These are phyloP conservation scores for Diploptera punctata DNA, from an alignment of 2,888 invertebrate genomes.

Conservation along the genomic window DNA sequence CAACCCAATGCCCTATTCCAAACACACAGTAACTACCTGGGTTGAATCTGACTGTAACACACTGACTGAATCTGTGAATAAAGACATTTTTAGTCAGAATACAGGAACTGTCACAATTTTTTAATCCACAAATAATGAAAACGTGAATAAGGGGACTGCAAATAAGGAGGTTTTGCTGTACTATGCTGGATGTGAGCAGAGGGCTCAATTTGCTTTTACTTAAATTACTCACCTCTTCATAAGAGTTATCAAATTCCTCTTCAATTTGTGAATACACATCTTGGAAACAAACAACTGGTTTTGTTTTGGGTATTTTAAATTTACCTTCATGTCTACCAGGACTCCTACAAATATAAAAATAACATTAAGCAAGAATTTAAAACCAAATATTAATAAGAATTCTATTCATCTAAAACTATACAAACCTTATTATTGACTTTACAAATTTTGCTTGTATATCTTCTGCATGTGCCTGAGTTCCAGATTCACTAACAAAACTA, in stretches of 20 bases:
- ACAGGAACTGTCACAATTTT: too few relatives aligned
- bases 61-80: too few relatives aligned
- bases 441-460: constrained; percentile 66
- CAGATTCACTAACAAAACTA: constrained; percentile 63
- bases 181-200: too few relatives aligned
- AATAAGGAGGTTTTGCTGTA: too few relatives aligned
- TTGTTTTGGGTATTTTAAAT: constrained; percentile 18
- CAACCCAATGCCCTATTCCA: too few relatives aligned
- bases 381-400: background rate
- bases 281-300: background rate
- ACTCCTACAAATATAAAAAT: constrained; percentile 22
- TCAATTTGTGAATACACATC: constrained; percentile 11
- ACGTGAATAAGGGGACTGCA: too few relatives aligned
- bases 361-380: background rate
- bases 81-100: too few relatives aligned
- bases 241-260: constrained; percentile 14
- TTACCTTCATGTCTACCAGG: constrained; percentile 1
- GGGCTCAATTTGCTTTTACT: too few relatives aligned
- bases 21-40: too few relatives aligned
- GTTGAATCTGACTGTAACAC: too few relatives aligned
- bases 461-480: background rate
- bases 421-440: constrained; percentile 62
- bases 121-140: too few relatives aligned
- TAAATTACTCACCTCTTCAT: constrained; percentile 2
- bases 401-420: background rate